Conservation (phyloP, 1,140 invertebrate genomes). For the Ladona fulva region DNA sequence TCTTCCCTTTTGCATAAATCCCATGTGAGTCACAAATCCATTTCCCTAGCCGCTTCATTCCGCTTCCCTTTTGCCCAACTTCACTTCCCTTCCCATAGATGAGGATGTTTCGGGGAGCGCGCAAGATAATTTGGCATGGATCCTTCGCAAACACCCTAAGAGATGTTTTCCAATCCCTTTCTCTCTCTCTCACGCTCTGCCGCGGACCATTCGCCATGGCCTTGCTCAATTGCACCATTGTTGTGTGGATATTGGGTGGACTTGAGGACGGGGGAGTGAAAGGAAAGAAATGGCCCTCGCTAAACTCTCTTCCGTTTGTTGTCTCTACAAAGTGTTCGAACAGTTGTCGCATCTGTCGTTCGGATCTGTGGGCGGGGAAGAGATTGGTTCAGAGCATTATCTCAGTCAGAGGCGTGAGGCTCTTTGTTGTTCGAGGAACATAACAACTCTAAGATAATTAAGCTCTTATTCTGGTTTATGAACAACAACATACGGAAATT, state of each 20-base stretch:
- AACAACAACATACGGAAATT: too few relatives aligned
- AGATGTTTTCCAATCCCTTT: too few relatives aligned
- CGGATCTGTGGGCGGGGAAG: neutral
- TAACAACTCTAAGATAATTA: too few relatives aligned
- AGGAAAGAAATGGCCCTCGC: neutral
- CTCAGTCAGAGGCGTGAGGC: too few relatives aligned
- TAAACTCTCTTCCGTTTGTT: neutral
- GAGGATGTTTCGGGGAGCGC: neutral
- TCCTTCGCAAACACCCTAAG: neutral
- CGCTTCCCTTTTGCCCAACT: too few relatives aligned
- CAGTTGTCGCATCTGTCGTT: neutral
- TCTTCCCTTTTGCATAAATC: too few relatives aligned
- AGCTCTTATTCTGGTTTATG: too few relatives aligned
- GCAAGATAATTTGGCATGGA: neutral
- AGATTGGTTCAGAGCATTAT: neutral
- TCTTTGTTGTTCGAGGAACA: too few relatives aligned
- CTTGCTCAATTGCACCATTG: conserved; percentile 4
- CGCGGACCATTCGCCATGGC: neutral
- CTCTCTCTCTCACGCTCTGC: neutral
- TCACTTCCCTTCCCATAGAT: too few relatives aligned
- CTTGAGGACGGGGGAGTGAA: neutral
- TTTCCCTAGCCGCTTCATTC: too few relatives aligned
- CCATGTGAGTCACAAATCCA: too few relatives aligned
- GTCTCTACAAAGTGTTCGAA: neutral
- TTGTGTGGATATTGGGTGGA: neutral